phyloP scores from a whole-genome alignment of 2,888 invertebrate species.

The Myopa tessellatipennis region DNA sequence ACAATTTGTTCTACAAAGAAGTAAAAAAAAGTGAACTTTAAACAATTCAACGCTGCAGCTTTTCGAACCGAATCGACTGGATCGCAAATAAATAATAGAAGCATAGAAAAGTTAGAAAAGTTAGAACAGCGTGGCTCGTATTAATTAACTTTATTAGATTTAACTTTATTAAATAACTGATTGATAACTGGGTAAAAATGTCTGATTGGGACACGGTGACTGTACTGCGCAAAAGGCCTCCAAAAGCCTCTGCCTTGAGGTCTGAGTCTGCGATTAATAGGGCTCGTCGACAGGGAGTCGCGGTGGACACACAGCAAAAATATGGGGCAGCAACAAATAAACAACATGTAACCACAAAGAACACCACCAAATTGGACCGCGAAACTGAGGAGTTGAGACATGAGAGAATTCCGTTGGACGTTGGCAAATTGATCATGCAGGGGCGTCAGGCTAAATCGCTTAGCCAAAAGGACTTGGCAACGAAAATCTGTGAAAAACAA shows the following conservation, averaged over 20 bases:
- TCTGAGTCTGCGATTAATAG: conserved; percentile 78
- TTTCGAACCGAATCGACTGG: too few relatives aligned
- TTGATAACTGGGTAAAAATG: conserved; percentile 37
- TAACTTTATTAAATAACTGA: too few relatives aligned
- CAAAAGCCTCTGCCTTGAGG: conserved; percentile 89
- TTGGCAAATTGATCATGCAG: conserved; percentile 96
- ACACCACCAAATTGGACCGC: conserved; percentile 96
- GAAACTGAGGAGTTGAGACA: conserved; percentile 99
- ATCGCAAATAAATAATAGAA: too few relatives aligned
- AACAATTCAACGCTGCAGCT: too few relatives aligned
- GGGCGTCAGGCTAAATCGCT: conserved; percentile 92
- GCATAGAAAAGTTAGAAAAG: too few relatives aligned
- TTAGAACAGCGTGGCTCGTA: too few relatives aligned
- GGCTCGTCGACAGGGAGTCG: conserved; percentile 91
- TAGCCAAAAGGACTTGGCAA: conserved; percentile 98
- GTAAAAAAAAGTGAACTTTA: too few relatives aligned
- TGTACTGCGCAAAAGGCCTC: conserved; percentile 89
- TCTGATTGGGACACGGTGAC: conserved; percentile 93
- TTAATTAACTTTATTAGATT: too few relatives aligned
- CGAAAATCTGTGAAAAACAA: conserved; percentile 98
- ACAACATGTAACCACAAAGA: conserved; percentile 95
- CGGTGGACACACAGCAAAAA: conserved; percentile 95
- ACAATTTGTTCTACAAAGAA: too few relatives aligned
- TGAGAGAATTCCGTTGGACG: conserved; percentile 85
- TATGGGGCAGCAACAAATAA: conserved; percentile 97